phyloP scores from a whole-genome alignment of 1,140 invertebrate species.

The Lordiphosa stackelbergi region DNA sequence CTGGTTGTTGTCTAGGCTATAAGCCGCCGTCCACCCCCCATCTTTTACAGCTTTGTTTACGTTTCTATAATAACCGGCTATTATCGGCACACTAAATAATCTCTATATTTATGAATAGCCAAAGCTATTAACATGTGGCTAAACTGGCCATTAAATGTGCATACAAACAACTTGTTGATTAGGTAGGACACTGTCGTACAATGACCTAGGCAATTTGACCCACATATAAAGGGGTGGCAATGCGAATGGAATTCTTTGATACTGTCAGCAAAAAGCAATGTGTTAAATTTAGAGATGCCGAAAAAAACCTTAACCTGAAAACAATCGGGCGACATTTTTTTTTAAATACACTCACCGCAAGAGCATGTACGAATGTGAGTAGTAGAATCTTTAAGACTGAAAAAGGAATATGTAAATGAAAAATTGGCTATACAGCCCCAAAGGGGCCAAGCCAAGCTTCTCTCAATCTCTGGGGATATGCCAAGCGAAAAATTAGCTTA shows the following conservation, averaged over 20 bases:
- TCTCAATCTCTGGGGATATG: too few relatives aligned
- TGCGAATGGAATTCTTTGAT: constrained; percentile 7
- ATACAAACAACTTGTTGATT: constrained; percentile 7
- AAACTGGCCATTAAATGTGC: constrained; percentile 2
- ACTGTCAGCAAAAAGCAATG: constrained; percentile 21
- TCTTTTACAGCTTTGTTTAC: too few relatives aligned
- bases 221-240: constrained; percentile 2
- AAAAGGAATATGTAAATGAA: too few relatives aligned
- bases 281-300: constrained; percentile 18
- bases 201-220: constrained; percentile 12
- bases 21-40: too few relatives aligned
- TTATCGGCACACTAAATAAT: neutral
- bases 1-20: too few relatives aligned
- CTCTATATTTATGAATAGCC: neutral
- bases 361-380: constrained; percentile 2
- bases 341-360: neutral
- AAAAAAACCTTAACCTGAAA: constrained; percentile 60
- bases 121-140: constrained; percentile 5
- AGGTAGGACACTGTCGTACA: neutral
- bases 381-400: too few relatives aligned
- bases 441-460: too few relatives aligned
- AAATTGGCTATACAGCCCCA: too few relatives aligned
- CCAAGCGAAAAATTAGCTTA: too few relatives aligned
- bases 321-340: constrained; percentile 30
- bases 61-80: too few relatives aligned